Percentiles rank a stretch among this genome's conserved stretches.
Conservation (phyloP, 1,140 invertebrate species). For the Magallana gigas region DNA sequence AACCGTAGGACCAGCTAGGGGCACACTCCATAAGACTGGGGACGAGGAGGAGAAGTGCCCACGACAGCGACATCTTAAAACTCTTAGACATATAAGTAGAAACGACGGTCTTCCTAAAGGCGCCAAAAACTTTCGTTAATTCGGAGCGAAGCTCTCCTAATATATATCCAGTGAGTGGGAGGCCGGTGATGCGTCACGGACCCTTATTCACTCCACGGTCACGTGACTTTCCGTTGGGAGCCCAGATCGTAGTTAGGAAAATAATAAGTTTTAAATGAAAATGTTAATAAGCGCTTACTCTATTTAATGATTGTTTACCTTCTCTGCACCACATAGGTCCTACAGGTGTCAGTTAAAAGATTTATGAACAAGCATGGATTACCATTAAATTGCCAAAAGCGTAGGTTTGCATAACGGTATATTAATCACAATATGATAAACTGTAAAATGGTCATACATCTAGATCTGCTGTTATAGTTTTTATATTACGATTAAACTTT, state of each 20-base stretch:
- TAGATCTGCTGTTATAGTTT: background rate
- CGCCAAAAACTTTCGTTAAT: background rate
- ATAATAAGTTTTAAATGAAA: background rate
- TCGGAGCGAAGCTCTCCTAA: background rate
- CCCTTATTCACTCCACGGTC: background rate
- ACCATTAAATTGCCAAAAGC: background rate
- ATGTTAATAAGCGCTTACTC: background rate
- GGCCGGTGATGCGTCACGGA: background rate
- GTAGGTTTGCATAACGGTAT: background rate
- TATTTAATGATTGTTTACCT: background rate
- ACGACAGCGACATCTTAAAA: background rate
- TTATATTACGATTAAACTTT: background rate
- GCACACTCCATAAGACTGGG: conserved; percentile 6
- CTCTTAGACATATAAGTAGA: background rate
- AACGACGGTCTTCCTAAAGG: background rate
- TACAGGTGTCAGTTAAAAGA: background rate
- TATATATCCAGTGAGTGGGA: conserved; percentile 16
- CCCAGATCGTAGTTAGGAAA: background rate
- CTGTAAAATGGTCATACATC: background rate
- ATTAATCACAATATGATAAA: background rate
- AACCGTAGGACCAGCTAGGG: background rate
- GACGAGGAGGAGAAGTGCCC: background rate
- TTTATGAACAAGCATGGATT: background rate
- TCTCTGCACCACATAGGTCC: background rate
- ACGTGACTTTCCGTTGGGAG: background rate